A percentile compares a stretch with the other conserved stretches of the same genome.
These are phyloP conservation scores for Pterostichus niger DNA, from an alignment of 2,888 invertebrate species.

Conservation along the genomic window DNA sequence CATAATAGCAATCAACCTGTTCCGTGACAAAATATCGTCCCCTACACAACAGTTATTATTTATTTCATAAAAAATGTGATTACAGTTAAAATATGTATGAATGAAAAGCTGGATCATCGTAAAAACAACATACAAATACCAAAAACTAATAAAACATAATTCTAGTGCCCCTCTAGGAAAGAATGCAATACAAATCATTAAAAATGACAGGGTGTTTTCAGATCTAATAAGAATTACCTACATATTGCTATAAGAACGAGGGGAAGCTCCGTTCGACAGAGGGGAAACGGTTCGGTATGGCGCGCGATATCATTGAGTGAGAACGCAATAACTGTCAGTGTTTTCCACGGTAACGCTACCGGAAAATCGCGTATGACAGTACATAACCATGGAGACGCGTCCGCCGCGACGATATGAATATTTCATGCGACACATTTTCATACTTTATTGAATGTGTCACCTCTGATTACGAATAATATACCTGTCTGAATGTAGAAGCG, in stretches of 20 bases:
- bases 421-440: slow-evolving; percentile 79
- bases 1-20: slow-evolving; percentile 30
- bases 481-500: slow-evolving; percentile 72
- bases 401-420: slow-evolving; percentile 75
- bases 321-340: slow-evolving; percentile 77
- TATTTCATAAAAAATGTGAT: slow-evolving; percentile 43
- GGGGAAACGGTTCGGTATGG: slow-evolving; percentile 57
- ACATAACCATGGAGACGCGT: slow-evolving; percentile 76
- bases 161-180: slow-evolving; percentile 12
- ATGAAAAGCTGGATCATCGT: slow-evolving; percentile 20
- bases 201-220: slow-evolving; percentile 50
- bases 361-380: slow-evolving; percentile 77
- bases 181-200: slow-evolving; percentile 55
- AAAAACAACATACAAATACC: slow-evolving; percentile 43
- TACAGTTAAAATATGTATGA: slow-evolving; percentile 27
- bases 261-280: slow-evolving; percentile 34
- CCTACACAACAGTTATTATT: slow-evolving; percentile 31
- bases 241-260: slow-evolving; percentile 40
- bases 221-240: slow-evolving; percentile 53
- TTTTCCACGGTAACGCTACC: slow-evolving; percentile 70
- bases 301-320: slow-evolving; percentile 70
- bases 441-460: slow-evolving; percentile 79
- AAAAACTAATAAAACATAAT: slow-evolving; percentile 50
- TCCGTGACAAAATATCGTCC: neutral
- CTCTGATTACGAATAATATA: slow-evolving; percentile 78